Percentiles rank a stretch among this genome's conserved stretches.
phyloP scores from a whole-genome alignment of 2,888 invertebrate species.

The Brassicogethes aeneus region DNA sequence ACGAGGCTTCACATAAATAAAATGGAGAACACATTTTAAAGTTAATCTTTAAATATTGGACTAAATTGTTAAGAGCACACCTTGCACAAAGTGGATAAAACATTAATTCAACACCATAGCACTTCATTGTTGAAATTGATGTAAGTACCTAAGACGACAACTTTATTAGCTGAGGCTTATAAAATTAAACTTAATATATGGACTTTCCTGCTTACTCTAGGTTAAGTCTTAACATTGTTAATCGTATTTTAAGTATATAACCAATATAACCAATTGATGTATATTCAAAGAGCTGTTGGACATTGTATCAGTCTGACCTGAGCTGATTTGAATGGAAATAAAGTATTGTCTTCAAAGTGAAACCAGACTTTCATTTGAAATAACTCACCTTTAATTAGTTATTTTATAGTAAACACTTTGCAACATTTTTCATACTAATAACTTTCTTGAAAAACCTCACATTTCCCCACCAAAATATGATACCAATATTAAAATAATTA shows the following conservation, averaged over 20 bases:
- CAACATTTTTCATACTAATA: no score
- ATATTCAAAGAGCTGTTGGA: background rate
- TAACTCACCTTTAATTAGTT: no score
- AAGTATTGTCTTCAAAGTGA: background rate
- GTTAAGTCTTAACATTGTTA: background rate
- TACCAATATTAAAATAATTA: no score
- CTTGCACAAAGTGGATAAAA: slow-evolving; percentile 1
- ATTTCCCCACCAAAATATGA: no score
- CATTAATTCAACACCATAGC: background rate
- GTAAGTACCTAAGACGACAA: background rate
- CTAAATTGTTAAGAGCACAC: background rate
- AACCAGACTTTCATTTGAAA: no score
- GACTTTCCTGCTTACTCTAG: no score
- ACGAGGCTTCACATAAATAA: background rate
- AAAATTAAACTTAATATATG: background rate
- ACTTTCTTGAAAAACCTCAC: no score
- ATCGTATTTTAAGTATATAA: background rate
- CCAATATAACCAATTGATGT: slow-evolving; percentile 2
- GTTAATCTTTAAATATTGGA: background rate
- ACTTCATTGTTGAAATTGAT: background rate
- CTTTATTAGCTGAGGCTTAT: background rate
- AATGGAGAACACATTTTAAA: background rate
- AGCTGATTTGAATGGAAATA: background rate
- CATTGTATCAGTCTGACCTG: background rate
- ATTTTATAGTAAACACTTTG: no score